Evolutionary conservation across 2,888 invertebrate genomes (phyloP), one percentile per base, ranked within the genome.

Genomic region (Oscheius onirici): DNA sequence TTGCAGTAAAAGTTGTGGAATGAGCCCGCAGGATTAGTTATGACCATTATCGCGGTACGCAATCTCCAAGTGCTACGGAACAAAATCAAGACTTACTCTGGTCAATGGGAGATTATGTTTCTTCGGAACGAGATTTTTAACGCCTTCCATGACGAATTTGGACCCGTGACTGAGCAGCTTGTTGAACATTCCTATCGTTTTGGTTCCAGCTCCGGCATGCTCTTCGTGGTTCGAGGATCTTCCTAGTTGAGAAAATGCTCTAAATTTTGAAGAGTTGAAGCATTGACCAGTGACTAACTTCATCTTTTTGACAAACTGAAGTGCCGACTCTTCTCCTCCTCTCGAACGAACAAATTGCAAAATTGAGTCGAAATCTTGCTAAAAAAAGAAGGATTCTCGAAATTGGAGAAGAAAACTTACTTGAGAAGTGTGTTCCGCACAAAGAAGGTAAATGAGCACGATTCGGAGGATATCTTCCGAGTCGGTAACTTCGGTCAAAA

Each of bases 151-250:
- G 0, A 99, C 96, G 88, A 99, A 97, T 43, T 95, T 94, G 0
- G 97, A 97, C 24, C 97, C 96, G 88, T 97, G 95, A 10, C 94
- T 94, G 85, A 99, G 94, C 69, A 99, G 91, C 89, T 97, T 99
- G 10, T 95, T 95, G 89, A 99, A 97, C 97, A 99, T 97, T 75
- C 93, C 94, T 72, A 79, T 78, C 0, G 97, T 97, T 90, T 95
- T 95, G 0, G 95, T 95, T 28, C 95, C 95, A 88, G 95, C 89
- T 26, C 89, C 96, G 28, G 89, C 89, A 85, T 94, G 94, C 87
- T 92, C 93, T 26, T 92, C 91, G 15, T 74, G 77, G 54, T 79
- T 75, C 1, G 74, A 46, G 1, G 69, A 28, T 3, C 70, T 34
- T 10, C 70, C 70, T 20, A 79, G 57, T 69, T 81, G 76, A 13